Evolutionary conservation across 2,113 vertebrate genomes (phyloP), one percentile per base, ranked within the genome.

Genomic region (Edolisoma coerulescens): DNA sequence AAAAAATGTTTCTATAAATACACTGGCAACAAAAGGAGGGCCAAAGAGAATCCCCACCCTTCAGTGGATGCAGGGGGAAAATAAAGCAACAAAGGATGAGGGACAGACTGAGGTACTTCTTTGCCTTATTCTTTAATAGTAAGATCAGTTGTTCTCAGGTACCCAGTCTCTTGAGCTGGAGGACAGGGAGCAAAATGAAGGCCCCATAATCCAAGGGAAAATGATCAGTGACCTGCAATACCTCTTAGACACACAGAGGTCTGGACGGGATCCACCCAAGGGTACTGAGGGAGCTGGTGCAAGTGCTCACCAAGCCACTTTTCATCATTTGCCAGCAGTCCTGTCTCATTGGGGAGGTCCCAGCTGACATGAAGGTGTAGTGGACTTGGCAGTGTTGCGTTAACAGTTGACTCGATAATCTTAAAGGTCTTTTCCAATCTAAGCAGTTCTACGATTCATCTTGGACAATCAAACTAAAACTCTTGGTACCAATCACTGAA

Each of bases 351-450:
- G 32, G 15, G 30, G 14, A 69, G n/a, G 14, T 54, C 41, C 41
- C 53, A 89, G 45, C 8, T 35, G 47, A 42, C 17, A 42, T 6
- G 10, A 9, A 49, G 18, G 8, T 14, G 15, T 23, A 16, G 14
- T 22, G 23, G 47, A 60, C 45, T 47, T 68, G 24, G 16, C 10
- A 59, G 13, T 26, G 10, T 21, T 65, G 32, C 2, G 1, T 20
- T 37, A 28, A 9, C 22, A 44, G 22, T 0, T 26, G n/a, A 41
- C 6, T 68, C 0, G 0, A 24, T 30, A 11, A 16, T 47, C 61
- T 89, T 19, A 61, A 47, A 69, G 13, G 11, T 61, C 21, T 35
- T 76, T 35, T 61, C n/a, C 26, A 69, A 16, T 16, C n/a, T 49
- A 32, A 47, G 35, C 11, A 61, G 41, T 35, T 47, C 54, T 41